phyloP scores from a whole-genome alignment of 2,888 invertebrate genomes.

The Eristalis tenax region DNA sequence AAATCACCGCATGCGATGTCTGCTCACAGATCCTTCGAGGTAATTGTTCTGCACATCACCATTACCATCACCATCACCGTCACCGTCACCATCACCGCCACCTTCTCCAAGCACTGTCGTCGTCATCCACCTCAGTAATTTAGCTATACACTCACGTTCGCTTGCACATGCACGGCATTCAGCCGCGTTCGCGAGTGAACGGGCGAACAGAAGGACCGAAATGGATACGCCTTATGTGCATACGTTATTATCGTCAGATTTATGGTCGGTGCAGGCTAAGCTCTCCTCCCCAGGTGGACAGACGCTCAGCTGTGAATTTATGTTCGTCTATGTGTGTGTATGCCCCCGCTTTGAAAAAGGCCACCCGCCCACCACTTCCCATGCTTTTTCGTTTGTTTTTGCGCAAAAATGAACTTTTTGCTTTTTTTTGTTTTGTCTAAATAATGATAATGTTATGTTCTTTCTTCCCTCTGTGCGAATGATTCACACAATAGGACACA shows the following conservation, averaged over 20 bases:
- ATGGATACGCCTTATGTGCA: background rate
- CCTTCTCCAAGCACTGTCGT: too few relatives aligned
- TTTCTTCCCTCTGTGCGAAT: constrained; percentile 33
- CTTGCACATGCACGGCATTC: constrained; percentile 1
- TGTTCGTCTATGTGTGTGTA: constrained; percentile 29
- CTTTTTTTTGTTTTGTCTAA: constrained; percentile 14
- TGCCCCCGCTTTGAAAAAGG: constrained; percentile 16
- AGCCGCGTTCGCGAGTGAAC: too few relatives aligned
- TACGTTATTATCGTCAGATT: constrained; percentile 54
- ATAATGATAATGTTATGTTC: constrained; percentile 64
- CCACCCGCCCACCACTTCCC: background rate
- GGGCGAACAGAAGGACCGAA: background rate
- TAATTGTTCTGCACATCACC: constrained; percentile 78
- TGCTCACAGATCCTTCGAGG: constrained; percentile 96
- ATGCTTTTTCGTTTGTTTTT: background rate
- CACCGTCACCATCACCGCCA: background rate
- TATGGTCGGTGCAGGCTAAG: constrained; percentile 43
- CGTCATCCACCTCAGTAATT: constrained; percentile 5
- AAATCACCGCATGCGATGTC: constrained; percentile 96
- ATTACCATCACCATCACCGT: background rate
- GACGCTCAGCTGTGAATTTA: constrained; percentile 28
- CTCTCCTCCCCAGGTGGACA: constrained; percentile 23
- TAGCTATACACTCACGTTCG: constrained; percentile 4
- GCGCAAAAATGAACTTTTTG: background rate
- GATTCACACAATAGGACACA: constrained; percentile 86